Evolutionary conservation across 2,888 invertebrate genomes (phyloP).

Genomic region (Tetheella fluctuosa): DNA sequence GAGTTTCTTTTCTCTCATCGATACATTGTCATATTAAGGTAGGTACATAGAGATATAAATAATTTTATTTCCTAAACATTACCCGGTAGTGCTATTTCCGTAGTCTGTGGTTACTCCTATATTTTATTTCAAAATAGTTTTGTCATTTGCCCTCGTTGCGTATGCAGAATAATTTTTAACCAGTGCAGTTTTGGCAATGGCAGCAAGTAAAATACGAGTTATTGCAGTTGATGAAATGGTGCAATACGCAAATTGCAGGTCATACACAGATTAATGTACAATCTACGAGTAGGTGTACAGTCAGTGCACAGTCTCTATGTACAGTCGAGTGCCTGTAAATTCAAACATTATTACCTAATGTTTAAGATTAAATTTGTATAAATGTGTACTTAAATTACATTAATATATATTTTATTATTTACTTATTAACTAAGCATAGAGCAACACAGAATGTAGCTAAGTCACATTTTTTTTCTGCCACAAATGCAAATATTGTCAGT

Average conservation of each 20-base stretch:
- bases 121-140: conserved; percentile 35
- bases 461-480: too few relatives aligned
- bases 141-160: conserved; percentile 28
- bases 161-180: conserved; percentile 29
- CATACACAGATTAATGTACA: neutral
- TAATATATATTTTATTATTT: too few relatives aligned
- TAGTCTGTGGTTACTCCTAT: neutral
- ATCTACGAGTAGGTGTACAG: neutral
- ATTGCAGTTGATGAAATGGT: conserved; percentile 16
- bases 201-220: conserved; percentile 23
- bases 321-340: neutral
- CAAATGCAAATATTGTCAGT: too few relatives aligned
- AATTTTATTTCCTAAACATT: neutral
- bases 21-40: neutral
- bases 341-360: neutral
- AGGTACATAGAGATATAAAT: neutral
- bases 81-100: too few relatives aligned
- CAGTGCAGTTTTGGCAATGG: conserved; percentile 30
- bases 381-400: too few relatives aligned
- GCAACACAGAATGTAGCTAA: too few relatives aligned
- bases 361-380: too few relatives aligned
- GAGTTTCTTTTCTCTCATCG: neutral
- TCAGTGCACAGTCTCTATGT: too few relatives aligned
- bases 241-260: conserved; percentile 3
- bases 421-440: too few relatives aligned